Base-by-base conservation (phyloP, 2,113 vertebrate genomes). In the Pseudopipra pipra region DNA sequence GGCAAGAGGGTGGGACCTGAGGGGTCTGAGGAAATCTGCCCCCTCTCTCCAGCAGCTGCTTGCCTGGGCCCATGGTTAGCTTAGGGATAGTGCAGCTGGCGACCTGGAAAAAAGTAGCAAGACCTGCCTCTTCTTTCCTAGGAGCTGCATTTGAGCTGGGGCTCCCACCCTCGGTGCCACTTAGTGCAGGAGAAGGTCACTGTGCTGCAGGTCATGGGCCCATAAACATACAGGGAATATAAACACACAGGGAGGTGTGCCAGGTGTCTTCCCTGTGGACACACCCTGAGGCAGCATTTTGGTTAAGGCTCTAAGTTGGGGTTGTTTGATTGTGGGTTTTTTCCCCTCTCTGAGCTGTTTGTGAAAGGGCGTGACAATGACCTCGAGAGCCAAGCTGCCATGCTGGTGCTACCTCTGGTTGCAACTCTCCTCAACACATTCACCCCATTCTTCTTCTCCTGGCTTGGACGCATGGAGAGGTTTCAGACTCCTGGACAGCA, bases 401-500 rank as follows among this genome's bases (percentile, higher is more conserved):
- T 98, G 39, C 97, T 99, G 63, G 93, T 99, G 15, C 97, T 99
- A 54, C 99, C 99, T 28, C 90, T 99, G 5, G 75, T 98, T 1
- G 97, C 98, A 43, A 98, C 98, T 67, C 97, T 99, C 39, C 98
- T 99, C 94, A 99, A 99, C 52, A 93, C 99, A 56, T 91, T 96
- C 1, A 80, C 99, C 52, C 99, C 99, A 0, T 98, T 99, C 35
- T 94, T 99, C 91, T 99, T 98, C 94, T 99, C 99, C 0, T 95
- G 99, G 93, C 98, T 99, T 92, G 96, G 98, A 93, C 97, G 97
- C 65, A 95, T 99, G 93, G 99, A 99, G 95, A 98, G 35, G 44
- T 99, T 98, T 56, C 98, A 98, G 94, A 97, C 80, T 90, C 99
- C 99, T 1, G 97, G 98, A 61, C 95, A 95, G 12, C 97, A 98